Percentiles rank a stretch among this genome's conserved stretches.
These are phyloP conservation scores for Malurus leucopterus DNA, from an alignment of 2,797 vertebrate genomes.

Conservation along the genomic window DNA sequence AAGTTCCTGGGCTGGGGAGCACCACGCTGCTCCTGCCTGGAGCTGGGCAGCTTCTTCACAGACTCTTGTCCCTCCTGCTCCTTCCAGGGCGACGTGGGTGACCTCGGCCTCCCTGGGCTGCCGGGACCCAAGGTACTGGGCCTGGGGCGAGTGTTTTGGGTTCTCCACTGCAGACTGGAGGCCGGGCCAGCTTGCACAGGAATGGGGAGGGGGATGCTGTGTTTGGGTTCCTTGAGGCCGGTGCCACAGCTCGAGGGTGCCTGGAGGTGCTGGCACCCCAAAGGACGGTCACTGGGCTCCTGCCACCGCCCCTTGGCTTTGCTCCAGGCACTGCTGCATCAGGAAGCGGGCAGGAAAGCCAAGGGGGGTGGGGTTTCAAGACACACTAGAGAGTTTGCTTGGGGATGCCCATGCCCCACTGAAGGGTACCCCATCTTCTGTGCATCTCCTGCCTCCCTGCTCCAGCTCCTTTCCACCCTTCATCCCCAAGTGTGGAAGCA, in stretches of 20 bases:
- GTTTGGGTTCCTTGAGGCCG: not conserved
- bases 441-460: not conserved
- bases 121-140: conserved; percentile 81
- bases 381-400: not conserved
- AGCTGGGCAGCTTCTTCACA: not conserved
- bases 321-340: not conserved
- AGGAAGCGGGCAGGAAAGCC: not conserved
- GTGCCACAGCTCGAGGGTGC: accelerated
- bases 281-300: accelerated
- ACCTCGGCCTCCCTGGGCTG: conserved; percentile 84
- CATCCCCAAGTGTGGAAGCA: not conserved
- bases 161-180: not conserved
- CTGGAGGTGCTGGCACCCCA: accelerated
- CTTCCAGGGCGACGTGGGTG: conserved; percentile 80
- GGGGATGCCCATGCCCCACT: too few species aligned
- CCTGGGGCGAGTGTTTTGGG: not conserved
- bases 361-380: not conserved
- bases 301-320: not conserved
- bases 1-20: not conserved
- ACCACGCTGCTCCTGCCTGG: not conserved
- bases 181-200: accelerated
- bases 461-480: not conserved
- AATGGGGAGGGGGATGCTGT: not conserved
- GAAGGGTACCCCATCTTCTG: not conserved
- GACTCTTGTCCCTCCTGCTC: not conserved